A percentile compares a stretch with the other conserved stretches of the same genome.
These are phyloP conservation scores for Bombus breviceps DNA, from an alignment of 1,140 invertebrate species.

Conservation along the genomic window DNA sequence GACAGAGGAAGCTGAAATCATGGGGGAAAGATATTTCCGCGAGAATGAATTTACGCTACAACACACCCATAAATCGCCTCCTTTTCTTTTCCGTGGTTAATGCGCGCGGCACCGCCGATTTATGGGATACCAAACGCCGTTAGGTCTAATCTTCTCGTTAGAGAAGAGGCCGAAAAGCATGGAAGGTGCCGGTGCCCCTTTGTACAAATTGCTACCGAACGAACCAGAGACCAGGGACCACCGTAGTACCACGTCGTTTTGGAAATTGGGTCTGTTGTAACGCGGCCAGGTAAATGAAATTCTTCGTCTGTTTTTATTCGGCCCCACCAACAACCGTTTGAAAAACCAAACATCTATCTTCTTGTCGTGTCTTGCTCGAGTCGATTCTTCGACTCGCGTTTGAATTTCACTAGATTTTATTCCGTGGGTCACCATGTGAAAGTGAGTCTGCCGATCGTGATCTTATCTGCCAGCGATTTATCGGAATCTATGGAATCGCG, in stretches of 20 bases:
- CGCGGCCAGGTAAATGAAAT: slow-evolving; percentile 30
- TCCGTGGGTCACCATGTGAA: slow-evolving; percentile 2
- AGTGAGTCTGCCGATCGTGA: slow-evolving; percentile 4
- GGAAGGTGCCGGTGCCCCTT: slow-evolving; percentile 30
- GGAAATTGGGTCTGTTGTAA: slow-evolving; percentile 16
- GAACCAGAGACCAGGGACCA: slow-evolving; percentile 10
- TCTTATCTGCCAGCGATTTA: slow-evolving; percentile 21
- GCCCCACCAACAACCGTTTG: background rate
- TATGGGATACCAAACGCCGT: slow-evolving; percentile 60
- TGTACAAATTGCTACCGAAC: slow-evolving; percentile 43
- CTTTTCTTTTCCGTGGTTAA: slow-evolving; percentile 54
- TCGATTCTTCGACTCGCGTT: background rate
- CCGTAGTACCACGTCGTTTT: background rate
- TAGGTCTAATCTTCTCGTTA: slow-evolving; percentile 63
- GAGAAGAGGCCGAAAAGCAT: slow-evolving; percentile 23
- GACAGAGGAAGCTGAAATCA: slow-evolving; percentile 10
- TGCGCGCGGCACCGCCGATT: slow-evolving; percentile 55
- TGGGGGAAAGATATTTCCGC: slow-evolving; percentile 59
- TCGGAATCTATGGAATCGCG: background rate
- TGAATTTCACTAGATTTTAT: slow-evolving; percentile 18
- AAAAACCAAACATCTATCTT: background rate
- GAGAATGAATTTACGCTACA: slow-evolving; percentile 59
- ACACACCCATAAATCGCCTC: slow-evolving; percentile 57
- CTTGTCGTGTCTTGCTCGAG: no score
- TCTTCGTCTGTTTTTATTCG: slow-evolving; percentile 7